Base-by-base conservation (phyloP, 2,888 invertebrate genomes). In the Ceramica pisi region DNA sequence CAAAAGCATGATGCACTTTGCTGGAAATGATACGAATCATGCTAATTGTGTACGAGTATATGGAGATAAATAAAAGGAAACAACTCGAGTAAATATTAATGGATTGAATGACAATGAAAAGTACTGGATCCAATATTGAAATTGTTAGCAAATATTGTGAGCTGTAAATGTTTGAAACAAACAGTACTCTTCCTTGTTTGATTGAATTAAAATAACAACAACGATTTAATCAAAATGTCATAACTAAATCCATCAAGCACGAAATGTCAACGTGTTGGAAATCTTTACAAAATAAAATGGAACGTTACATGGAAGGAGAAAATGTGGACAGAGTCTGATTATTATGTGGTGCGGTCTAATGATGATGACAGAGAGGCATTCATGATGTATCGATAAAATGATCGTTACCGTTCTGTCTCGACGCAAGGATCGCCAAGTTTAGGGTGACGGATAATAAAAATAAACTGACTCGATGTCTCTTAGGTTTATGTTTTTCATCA, bases 341-440 rank as follows among this genome's bases (percentile, higher is more conserved):
- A 73, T 88, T 80, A 90, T 90, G 84, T 85, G 64, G 96, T 95
- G 95, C 95, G 93, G 86, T 91, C 95, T 95, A 95, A 93, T 94
- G 95, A 95, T 95, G 93, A 95, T 94, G 94, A 94, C 94, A 95
- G 94, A 93, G 88, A 94, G 94, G 95, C 95, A 95, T 95, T 95
- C 95, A 95, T 94, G 94, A 95, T 92, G 91, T 93, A 95, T 94
- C 94, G 94, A 95, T 93, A 94, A 95, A 95, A 94, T 95, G 94
- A 89, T 94, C 91, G 91, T 95, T 95, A 95, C 95, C 95, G 95
- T 96, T 94, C 91, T 90, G 90, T 93, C 94, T 94, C 93, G 95
- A 93, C 90, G 95, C 92, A 91, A 94, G 94, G 94, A 90, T 92
- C 94, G 94, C 94, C 95, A 91, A 91, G 92, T 90, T 88, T 90